A percentile compares a stretch with the other conserved stretches of the same genome.
These are phyloP conservation scores for Drepanosiphum platanoidis DNA, from an alignment of 2,888 invertebrate species.

Conservation along the genomic window DNA sequence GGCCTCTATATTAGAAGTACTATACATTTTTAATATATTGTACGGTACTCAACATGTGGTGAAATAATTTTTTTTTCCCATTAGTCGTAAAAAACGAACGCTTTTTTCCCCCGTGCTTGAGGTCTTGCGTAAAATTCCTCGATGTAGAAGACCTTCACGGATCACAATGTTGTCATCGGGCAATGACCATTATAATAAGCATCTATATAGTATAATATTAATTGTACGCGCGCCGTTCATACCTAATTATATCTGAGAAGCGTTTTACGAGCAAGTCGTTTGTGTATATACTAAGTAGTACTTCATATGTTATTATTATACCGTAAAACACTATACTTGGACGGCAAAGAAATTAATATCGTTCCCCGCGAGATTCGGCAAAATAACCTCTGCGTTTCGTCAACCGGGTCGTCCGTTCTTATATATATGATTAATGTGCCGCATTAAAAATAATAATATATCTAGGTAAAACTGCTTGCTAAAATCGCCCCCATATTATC, in stretches of 20 bases:
- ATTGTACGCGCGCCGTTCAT: neutral
- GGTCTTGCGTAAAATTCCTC: conserved; percentile 20
- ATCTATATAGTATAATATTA: neutral
- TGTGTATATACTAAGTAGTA: neutral
- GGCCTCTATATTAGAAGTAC: no score
- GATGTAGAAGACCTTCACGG: conserved; percentile 9
- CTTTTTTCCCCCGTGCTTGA: neutral
- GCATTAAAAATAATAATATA: neutral
- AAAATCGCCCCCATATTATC: no score
- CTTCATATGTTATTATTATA: neutral
- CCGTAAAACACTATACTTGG: neutral
- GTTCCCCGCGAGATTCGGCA: neutral
- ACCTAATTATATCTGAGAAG: neutral
- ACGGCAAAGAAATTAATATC: neutral
- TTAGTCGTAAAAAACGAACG: neutral
- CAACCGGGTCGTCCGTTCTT: neutral
- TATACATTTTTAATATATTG: no score
- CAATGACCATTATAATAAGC: conserved; percentile 14
- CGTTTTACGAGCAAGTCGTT: neutral
- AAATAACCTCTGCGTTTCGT: neutral
- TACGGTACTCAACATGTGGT: neutral
- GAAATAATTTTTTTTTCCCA: conserved; percentile 13
- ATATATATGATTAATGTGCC: neutral
- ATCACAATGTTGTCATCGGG: conserved; percentile 5
- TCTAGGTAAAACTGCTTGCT: neutral